Base-by-base conservation (phyloP, 1,140 invertebrate genomes). In the Drosophila teissieri region DNA sequence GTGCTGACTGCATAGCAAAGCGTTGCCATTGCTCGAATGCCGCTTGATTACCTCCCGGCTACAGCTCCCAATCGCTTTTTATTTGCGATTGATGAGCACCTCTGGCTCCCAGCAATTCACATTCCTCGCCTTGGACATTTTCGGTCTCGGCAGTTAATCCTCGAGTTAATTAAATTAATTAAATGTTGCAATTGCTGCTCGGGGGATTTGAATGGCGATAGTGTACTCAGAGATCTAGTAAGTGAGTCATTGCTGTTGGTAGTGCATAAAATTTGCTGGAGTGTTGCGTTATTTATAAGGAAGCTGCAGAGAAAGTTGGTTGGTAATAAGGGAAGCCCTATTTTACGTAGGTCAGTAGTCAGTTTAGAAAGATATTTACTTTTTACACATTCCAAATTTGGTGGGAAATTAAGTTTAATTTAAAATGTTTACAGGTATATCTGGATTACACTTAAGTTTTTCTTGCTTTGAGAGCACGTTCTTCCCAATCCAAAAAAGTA, bases 1-100 rank as follows among this genome's bases (percentile, higher is more conserved):
- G 85, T 84, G 83, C 79, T 82, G 77, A 89, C 84, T 90, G 85
- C 84, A 85, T 88, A 90, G 80, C 84, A 89, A 90, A 80, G 84
- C 84, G 77, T 88, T 84, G 68, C 65, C 85, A 89, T 84, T 88
- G 76, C 65, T 57, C 58, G 68, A 65, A 88, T 88, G 85, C 85
- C 84, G 84, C 80, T 55, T 90, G 84, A 88, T 88, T 88, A 88
- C 80, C 63, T 64, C 27, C 24, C 15, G 31, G 40, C 24, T 49
- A 27, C 14, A n/a, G 22, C 27, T 62, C 39, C 52, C 37, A 6
- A 63, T 53, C 27, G 58, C 4, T 15, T 24, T 39, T 15, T 22
- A 34, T 15, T 55, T 34, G 22, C 42, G 39, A 61, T 76, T 76
- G 69, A 80, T 80, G 63, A 53, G 46, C 63, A 48, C 61, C 61